A percentile compares a stretch with the other conserved stretches of the same genome.
Evolutionary conservation across 2,113 vertebrate species (phyloP).

Genomic region (Cyprichromis sp.): DNA sequence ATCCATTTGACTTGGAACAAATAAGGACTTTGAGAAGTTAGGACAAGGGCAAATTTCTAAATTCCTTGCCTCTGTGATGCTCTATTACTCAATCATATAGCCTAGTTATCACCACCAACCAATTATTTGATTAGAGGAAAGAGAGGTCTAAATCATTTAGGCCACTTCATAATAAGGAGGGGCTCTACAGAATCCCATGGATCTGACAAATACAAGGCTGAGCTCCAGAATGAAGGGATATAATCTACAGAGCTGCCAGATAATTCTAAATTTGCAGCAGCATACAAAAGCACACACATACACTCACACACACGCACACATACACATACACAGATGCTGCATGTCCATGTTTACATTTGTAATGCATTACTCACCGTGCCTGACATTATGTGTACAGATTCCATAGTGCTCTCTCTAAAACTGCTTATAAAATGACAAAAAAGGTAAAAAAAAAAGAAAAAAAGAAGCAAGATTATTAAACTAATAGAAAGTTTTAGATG

Average conservation of each 20-base stretch:
- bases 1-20: conserved; percentile 4
- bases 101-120: conserved; percentile 60
- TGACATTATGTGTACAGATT: neutral
- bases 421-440: neutral
- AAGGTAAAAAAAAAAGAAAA: neutral
- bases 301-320: neutral
- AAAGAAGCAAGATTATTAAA: neutral
- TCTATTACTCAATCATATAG: conserved; percentile 42
- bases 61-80: conserved; percentile 25
- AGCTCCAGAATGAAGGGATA: conserved; percentile 44
- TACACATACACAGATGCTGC: neutral
- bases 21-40: conserved; percentile 45
- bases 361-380: neutral
- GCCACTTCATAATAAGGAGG: conserved; percentile 52
- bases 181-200: conserved; percentile 35
- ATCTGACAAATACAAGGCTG: conserved; percentile 49
- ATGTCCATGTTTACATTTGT: neutral
- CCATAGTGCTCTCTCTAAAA: neutral
- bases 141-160: conserved; percentile 62
- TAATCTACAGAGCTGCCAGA: conserved; percentile 32
- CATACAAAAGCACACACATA: neutral
- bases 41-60: conserved; percentile 54
- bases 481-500: neutral
- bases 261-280: neutral
- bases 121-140: conserved; percentile 73